Evolutionary conservation across 2,113 vertebrate species (phyloP).

Genomic region (Grammomys surdaster): DNA sequence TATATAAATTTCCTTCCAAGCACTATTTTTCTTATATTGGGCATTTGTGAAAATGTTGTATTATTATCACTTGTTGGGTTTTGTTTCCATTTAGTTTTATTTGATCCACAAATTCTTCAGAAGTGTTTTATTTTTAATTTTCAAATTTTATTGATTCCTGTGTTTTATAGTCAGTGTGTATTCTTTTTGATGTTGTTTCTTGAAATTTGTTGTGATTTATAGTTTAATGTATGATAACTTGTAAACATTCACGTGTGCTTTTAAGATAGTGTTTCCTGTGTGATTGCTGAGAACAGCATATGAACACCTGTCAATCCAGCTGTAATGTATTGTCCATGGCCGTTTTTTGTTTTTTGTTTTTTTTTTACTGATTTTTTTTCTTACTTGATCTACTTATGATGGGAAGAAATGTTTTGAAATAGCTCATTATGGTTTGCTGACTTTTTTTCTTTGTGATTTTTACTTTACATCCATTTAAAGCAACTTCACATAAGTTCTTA

Average conservation of each 20-base stretch:
- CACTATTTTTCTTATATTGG: background rate
- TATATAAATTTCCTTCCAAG: conserved; percentile 9
- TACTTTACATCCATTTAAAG: conserved; percentile 1
- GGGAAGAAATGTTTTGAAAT: conserved; percentile 3
- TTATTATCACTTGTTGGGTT: conserved; percentile 43
- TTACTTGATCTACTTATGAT: background rate
- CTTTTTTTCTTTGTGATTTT: conserved; percentile 16
- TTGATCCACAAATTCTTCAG: conserved; percentile 12
- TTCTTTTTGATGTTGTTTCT: conserved; percentile 61
- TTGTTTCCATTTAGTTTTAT: conserved; percentile 52
- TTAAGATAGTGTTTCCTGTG: background rate
- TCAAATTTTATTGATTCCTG: background rate
- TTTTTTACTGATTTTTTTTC: conserved; percentile 38
- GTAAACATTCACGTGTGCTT: conserved; percentile 34
- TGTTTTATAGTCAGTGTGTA: background rate
- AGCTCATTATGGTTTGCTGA: conserved; percentile 25
- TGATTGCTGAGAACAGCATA: conserved; percentile 10
- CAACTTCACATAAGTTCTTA: background rate
- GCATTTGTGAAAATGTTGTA: background rate
- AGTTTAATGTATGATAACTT: conserved; percentile 31
- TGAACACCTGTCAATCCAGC: background rate
- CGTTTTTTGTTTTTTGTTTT: conserved; percentile 39
- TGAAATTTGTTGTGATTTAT: conserved; percentile 60
- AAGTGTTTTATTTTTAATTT: conserved; percentile 23
- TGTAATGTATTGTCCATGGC: background rate